A percentile compares a stretch with the other conserved stretches of the same genome.
These are phyloP conservation scores for Regulus satrapa DNA, from an alignment of 2,113 vertebrate species.

Conservation along the genomic window DNA sequence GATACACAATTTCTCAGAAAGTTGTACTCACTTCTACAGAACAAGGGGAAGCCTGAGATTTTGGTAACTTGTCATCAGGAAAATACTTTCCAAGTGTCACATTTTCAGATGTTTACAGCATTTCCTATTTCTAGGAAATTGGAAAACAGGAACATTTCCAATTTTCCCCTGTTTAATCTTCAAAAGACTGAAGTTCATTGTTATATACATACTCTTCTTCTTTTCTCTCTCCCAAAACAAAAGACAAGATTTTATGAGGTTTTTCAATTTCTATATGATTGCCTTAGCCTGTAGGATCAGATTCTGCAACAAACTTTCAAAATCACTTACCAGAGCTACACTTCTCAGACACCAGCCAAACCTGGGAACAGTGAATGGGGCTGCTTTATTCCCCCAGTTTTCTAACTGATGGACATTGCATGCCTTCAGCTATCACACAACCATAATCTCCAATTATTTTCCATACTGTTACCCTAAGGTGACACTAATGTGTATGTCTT, in stretches of 20 bases:
- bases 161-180: not conserved
- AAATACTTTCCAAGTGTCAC: not conserved
- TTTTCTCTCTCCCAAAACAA: not conserved
- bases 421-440: not conserved
- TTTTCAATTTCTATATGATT: not conserved
- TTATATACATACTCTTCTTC: not conserved
- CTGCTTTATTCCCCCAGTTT: not conserved
- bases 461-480: not conserved
- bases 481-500: rapidly evolving
- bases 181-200: not conserved
- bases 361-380: rapidly evolving
- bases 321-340: not conserved
- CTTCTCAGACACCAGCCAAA: not conserved
- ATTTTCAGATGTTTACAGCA: not conserved
- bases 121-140: not conserved
- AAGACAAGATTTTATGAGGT: not conserved
- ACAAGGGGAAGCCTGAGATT: not conserved
- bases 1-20: not conserved
- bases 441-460: not conserved
- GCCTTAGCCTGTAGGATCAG: not conserved
- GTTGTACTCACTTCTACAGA: not conserved
- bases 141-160: not conserved
- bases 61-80: not conserved
- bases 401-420: not conserved
- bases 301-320: not conserved